These are phyloP conservation scores for Probaryconus sp. DNA, from an alignment of 1,140 invertebrate species.

Conservation along the genomic window DNA sequence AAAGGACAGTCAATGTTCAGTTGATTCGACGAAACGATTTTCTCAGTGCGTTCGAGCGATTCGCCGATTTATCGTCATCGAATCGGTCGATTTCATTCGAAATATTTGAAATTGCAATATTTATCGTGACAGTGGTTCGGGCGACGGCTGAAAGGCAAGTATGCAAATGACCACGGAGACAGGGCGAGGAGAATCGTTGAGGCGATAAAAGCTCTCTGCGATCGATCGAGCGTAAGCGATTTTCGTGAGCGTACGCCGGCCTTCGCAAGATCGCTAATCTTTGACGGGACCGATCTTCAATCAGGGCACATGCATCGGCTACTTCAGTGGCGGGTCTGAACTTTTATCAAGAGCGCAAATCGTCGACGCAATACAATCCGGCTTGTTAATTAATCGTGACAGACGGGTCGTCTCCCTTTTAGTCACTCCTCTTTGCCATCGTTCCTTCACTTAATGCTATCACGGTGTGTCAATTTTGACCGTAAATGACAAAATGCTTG, in stretches of 20 bases:
- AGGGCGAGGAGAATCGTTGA: conserved; percentile 55
- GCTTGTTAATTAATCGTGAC: conserved; percentile 62
- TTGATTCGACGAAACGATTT: too few species aligned
- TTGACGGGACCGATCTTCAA: conserved; percentile 52
- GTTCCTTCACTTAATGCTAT: conserved; percentile 12
- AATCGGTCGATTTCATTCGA: conserved; percentile 32
- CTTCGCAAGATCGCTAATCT: conserved; percentile 67
- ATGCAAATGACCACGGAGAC: conserved; percentile 68
- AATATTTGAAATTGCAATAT: conserved; percentile 35
- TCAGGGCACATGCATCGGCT: conserved; percentile 61
- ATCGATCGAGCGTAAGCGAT: conserved; percentile 57
- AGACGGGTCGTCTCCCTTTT: conserved; percentile 43
- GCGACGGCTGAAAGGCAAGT: conserved; percentile 46
- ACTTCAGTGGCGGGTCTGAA: conserved; percentile 63
- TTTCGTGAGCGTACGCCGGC: conserved; percentile 56
- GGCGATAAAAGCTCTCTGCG: conserved; percentile 63
- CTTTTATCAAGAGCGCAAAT: conserved; percentile 53
- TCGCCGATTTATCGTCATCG: conserved; percentile 11
- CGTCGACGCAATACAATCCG: conserved; percentile 37
- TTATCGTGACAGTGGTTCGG: conserved; percentile 33
- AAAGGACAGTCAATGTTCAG: too few species aligned
- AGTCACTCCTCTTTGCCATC: conserved; percentile 17
- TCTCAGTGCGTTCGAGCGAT: too few species aligned
- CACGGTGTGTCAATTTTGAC: conserved; percentile 21
- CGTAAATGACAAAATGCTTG: too few species aligned